These are phyloP conservation scores for Neogobius melanostomus DNA, from an alignment of 2,113 vertebrate species.

Conservation along the genomic window DNA sequence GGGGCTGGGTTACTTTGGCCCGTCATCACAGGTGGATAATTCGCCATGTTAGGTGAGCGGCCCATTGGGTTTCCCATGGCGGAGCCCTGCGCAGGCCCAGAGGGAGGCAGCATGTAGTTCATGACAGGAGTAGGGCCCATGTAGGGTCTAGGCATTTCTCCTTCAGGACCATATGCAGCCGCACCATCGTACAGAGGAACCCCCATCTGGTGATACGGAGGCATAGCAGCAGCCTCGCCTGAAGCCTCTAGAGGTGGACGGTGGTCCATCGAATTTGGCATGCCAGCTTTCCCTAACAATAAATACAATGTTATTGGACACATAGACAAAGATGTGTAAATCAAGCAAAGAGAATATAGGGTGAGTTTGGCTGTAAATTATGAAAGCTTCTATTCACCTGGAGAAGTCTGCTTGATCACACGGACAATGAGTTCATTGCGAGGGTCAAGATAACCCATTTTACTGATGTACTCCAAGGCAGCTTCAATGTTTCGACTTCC, in stretches of 20 bases:
- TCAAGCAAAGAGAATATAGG: too few relatives aligned
- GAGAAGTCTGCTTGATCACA: constrained; percentile 97
- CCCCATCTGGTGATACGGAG: constrained; percentile 85
- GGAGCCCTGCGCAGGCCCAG: constrained; percentile 77
- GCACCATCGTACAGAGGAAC: constrained; percentile 84
- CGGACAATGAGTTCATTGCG: constrained; percentile 95
- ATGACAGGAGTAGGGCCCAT: constrained; percentile 76
- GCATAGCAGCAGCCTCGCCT: constrained; percentile 79
- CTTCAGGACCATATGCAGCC: constrained; percentile 80
- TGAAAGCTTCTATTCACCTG: constrained; percentile 74
- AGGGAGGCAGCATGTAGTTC: constrained; percentile 88
- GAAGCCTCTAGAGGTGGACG: constrained; percentile 84
- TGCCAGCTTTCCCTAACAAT: constrained; percentile 82
- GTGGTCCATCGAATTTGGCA: constrained; percentile 83
- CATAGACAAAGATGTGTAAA: background rate
- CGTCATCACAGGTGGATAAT: constrained; percentile 76
- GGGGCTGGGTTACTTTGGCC: constrained; percentile 67
- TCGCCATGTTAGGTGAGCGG: constrained; percentile 77
- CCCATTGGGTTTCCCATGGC: constrained; percentile 82
- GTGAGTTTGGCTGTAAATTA: too few relatives aligned
- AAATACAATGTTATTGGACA: constrained; percentile 8
- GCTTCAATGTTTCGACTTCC: constrained; percentile 96
- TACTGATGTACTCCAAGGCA: constrained; percentile 95
- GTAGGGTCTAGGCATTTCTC: constrained; percentile 85
- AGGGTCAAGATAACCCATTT: constrained; percentile 98